Conservation (phyloP, 2,888 invertebrate genomes). For the Mimachlamys varia region DNA sequence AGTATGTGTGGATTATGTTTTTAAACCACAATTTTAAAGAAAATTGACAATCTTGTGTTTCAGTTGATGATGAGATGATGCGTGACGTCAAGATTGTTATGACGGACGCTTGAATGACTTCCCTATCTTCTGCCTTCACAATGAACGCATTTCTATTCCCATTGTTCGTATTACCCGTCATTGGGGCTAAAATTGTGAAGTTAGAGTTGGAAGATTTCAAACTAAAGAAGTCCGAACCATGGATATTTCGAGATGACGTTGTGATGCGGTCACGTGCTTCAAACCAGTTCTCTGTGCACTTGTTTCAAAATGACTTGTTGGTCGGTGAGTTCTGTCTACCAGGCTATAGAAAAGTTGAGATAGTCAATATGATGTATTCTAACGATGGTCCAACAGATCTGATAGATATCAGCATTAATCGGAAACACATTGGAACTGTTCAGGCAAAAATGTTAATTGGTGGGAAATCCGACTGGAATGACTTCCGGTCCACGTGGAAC, state of each 20-base stretch:
- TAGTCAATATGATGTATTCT: slow-evolving; percentile 9
- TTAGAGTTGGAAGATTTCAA: slow-evolving; percentile 2
- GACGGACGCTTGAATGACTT: neutral
- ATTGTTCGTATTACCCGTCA: neutral
- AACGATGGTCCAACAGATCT: slow-evolving; percentile 1
- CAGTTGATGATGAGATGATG: neutral
- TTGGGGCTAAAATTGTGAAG: slow-evolving; percentile 3
- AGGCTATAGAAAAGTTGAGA: neutral
- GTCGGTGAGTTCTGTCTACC: slow-evolving; percentile 1
- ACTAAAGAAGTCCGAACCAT: neutral
- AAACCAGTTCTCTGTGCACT: neutral
- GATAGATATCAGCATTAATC: neutral
- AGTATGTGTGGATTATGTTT: too few species aligned
- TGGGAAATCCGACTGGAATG: slow-evolving; percentile 56
- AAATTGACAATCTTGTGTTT: neutral
- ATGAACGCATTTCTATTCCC: neutral
- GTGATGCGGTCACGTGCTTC: neutral
- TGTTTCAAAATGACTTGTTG: neutral
- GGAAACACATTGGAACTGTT: neutral
- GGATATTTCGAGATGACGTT: neutral
- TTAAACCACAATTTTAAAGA: too few species aligned
- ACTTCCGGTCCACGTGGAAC: slow-evolving; percentile 44
- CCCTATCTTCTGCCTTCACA: neutral
- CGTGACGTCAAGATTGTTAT: neutral
- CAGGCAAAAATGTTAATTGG: slow-evolving; percentile 35